phyloP scores from a whole-genome alignment of 1,140 invertebrate species.

The Caenorhabditis briggsae region DNA sequence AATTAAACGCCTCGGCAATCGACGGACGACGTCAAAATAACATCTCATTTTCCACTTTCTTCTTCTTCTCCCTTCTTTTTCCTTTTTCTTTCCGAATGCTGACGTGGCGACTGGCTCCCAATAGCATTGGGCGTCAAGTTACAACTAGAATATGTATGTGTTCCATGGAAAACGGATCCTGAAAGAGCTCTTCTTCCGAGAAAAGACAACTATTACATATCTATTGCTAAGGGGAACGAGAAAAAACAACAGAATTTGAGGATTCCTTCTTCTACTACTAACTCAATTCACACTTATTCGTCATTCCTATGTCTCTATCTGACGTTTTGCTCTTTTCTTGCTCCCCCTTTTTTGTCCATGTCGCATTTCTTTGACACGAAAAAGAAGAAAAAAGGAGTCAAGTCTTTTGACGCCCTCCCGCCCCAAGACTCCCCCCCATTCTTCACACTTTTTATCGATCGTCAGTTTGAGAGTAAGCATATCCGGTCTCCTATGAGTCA shows the following conservation, averaged over 20 bases:
- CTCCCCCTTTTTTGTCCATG: not conserved
- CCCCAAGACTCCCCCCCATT: not conserved
- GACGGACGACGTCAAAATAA: slow-evolving; percentile 50
- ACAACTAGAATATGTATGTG: slow-evolving; percentile 52
- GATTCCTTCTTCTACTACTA: not conserved
- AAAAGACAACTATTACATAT: not conserved
- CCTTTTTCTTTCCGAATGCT: slow-evolving; percentile 7
- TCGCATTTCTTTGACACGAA: slow-evolving; percentile 44
- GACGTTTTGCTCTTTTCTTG: slow-evolving; percentile 18
- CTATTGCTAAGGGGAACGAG: too few species aligned
- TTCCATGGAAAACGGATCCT: slow-evolving; percentile 16
- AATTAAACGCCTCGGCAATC: slow-evolving; percentile 52
- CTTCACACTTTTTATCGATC: slow-evolving; percentile 55
- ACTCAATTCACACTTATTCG: slow-evolving; percentile 39
- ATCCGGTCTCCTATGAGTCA: slow-evolving; percentile 44
- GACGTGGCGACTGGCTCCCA: slow-evolving; percentile 6
- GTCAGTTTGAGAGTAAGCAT: slow-evolving; percentile 34
- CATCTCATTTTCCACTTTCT: slow-evolving; percentile 41
- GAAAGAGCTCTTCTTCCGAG: not conserved
- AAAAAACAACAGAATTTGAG: not conserved
- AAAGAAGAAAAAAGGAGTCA: slow-evolving; percentile 43
- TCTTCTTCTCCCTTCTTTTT: not conserved
- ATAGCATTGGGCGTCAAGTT: slow-evolving; percentile 26
- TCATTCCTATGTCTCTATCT: slow-evolving; percentile 4
- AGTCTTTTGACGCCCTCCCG: slow-evolving; percentile 46